Evolutionary conservation across 2,888 invertebrate species (phyloP).

Genomic region (Nysson spinosus): DNA sequence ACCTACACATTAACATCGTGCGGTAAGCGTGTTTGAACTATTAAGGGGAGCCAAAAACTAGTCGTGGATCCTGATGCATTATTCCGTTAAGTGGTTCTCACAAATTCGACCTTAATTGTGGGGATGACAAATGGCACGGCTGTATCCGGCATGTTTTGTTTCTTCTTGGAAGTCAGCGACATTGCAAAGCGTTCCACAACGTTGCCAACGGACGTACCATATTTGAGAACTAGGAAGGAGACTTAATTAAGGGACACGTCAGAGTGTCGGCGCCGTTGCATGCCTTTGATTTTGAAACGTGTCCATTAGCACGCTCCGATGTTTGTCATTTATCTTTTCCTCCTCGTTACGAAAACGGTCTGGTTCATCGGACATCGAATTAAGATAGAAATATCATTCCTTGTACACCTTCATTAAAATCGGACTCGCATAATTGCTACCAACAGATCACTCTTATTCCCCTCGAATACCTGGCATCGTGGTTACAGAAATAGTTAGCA

Average conservation of each 20-base stretch:
- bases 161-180: constrained; percentile 48
- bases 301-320: constrained; percentile 39
- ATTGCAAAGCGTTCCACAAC: constrained; percentile 38
- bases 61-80: constrained; percentile 63
- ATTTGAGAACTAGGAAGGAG: constrained; percentile 41
- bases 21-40: constrained; percentile 36
- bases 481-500: too few relatives aligned
- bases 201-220: constrained; percentile 49
- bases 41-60: constrained; percentile 58
- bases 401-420: too few relatives aligned
- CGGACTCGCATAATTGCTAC: background rate
- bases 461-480: too few relatives aligned
- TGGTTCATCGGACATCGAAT: background rate
- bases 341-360: constrained; percentile 7
- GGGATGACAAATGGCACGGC: constrained; percentile 67
- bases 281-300: constrained; percentile 51
- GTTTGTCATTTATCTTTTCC: constrained; percentile 32
- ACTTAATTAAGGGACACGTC: constrained; percentile 47
- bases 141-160: constrained; percentile 52
- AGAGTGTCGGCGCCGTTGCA: constrained; percentile 40
- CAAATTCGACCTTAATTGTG: constrained; percentile 73
- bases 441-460: too few relatives aligned
- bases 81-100: constrained; percentile 73
- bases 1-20: constrained; percentile 31
- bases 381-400: constrained; percentile 6